phyloP scores from a whole-genome alignment of 2,113 vertebrate genomes.

The Balaenoptera acutorostrata region DNA sequence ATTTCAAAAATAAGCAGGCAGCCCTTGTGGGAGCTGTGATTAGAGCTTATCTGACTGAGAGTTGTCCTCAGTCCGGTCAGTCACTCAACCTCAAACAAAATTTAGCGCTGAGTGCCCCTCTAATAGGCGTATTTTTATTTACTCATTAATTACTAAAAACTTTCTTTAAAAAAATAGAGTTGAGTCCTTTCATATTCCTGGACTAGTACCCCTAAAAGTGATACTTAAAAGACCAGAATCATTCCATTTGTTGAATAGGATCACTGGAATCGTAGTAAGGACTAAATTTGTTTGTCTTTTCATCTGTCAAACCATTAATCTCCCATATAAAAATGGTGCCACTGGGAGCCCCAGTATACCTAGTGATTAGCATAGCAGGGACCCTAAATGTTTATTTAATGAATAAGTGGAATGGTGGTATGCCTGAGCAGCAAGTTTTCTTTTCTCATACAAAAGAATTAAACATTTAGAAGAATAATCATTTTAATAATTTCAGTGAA shows the following conservation, averaged over 20 bases:
- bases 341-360: not conserved
- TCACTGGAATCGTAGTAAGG: not conserved
- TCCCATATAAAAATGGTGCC: not conserved
- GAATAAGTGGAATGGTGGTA: not conserved
- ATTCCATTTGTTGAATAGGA: not conserved
- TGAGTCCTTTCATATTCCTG: not conserved
- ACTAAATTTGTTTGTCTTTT: not conserved
- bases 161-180: not conserved
- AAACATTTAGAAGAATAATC: not conserved
- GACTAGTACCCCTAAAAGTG: not conserved
- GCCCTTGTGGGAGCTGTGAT: not conserved
- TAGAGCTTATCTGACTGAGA: not conserved
- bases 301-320: not conserved
- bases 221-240: not conserved
- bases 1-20: not conserved
- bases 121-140: not conserved
- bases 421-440: not conserved
- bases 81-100: not conserved
- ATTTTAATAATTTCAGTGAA: not conserved
- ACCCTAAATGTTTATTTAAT: not conserved
- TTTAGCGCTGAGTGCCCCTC: not conserved
- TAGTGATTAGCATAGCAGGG: not conserved
- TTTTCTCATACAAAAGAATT: not conserved
- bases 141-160: not conserved
- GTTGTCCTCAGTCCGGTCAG: not conserved